phyloP scores from a whole-genome alignment of 2,888 invertebrate species.

The Apotomis turbidana region DNA sequence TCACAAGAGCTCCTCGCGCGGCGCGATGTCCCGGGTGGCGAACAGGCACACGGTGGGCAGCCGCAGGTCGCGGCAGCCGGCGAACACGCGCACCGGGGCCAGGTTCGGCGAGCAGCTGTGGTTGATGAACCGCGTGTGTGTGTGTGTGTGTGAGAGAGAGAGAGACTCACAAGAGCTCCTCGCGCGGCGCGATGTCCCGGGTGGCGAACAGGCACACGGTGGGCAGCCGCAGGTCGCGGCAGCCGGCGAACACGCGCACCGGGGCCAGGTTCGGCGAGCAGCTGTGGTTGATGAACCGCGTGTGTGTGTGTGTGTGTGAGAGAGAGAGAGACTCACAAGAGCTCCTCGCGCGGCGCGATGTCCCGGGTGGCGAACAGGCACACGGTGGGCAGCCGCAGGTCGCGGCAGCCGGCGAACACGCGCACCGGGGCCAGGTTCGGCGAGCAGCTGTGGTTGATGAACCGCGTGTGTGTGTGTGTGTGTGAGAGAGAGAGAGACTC shows the following conservation, averaged over 20 bases:
- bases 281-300: too few species aligned
- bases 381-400: slow-evolving; percentile 94
- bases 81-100: not conserved
- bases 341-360: slow-evolving; percentile 90
- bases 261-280: too few species aligned
- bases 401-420: slow-evolving; percentile 93
- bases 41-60: slow-evolving; percentile 96
- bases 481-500: too few species aligned
- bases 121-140: too few species aligned
- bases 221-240: slow-evolving; percentile 70
- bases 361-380: slow-evolving; percentile 94
- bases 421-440: slow-evolving; percentile 95
- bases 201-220: slow-evolving; percentile 75
- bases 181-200: too few species aligned
- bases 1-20: too few species aligned
- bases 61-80: slow-evolving; percentile 73
- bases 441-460: slow-evolving; percentile 96
- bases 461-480: slow-evolving; percentile 80
- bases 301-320: too few species aligned
- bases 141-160: slow-evolving; percentile 85
- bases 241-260: slow-evolving; percentile 88
- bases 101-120: too few species aligned
- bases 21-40: slow-evolving; percentile 86
- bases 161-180: slow-evolving; percentile 58
- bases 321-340: slow-evolving; percentile 85